These are phyloP conservation scores for Butorides virescens DNA, from an alignment of 2,113 vertebrate genomes.

Conservation along the genomic window DNA sequence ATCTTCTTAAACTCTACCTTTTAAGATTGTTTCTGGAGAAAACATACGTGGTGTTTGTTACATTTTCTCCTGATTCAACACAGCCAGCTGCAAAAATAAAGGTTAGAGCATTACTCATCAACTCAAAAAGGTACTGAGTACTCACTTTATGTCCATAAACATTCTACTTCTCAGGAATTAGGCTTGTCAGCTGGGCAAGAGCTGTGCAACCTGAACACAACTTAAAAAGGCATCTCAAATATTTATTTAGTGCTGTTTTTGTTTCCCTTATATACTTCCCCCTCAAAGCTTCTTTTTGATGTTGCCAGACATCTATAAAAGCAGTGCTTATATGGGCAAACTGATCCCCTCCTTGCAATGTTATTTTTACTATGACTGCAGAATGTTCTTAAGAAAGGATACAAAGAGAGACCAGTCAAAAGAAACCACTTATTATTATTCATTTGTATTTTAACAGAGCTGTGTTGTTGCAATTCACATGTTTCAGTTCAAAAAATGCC, in stretches of 20 bases:
- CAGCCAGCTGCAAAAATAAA: constrained; percentile 85
- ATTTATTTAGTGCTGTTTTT: constrained; percentile 23
- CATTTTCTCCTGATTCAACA: constrained; percentile 92
- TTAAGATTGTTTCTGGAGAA: constrained; percentile 93
- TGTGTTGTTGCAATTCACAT: not conserved
- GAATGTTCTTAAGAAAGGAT: not conserved
- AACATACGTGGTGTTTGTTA: constrained; percentile 93
- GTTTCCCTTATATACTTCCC: not conserved
- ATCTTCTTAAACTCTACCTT: constrained; percentile 74
- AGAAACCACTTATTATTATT: not conserved
- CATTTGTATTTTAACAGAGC: not conserved
- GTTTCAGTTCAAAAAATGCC: not conserved
- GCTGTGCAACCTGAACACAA: not conserved
- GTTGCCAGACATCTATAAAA: constrained; percentile 16
- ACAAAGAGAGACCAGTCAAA: not conserved
- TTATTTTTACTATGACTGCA: not conserved
- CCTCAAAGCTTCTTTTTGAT: constrained; percentile 1
- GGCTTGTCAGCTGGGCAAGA: not conserved
- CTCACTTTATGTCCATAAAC: not conserved
- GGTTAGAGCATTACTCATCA: not conserved
- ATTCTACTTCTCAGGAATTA: not conserved
- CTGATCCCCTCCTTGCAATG: not conserved
- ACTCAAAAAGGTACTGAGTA: not conserved
- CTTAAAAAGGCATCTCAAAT: constrained; percentile 17
- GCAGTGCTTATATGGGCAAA: not conserved